Base-by-base conservation (phyloP, 2,797 vertebrate genomes). In the Zalophus californianus region DNA sequence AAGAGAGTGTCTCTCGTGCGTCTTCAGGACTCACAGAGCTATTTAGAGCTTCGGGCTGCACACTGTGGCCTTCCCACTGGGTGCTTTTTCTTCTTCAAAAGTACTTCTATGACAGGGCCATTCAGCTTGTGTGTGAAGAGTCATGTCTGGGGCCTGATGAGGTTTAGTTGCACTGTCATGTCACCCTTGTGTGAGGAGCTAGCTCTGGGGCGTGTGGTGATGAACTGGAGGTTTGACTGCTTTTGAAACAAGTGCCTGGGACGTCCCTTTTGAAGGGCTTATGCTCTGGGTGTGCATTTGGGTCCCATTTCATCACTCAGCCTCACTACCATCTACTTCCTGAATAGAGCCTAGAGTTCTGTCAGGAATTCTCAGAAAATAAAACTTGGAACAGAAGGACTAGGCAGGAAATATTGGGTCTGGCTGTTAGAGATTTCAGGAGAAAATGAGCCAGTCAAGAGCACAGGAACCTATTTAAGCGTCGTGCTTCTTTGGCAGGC, bases 71-170 rank as follows among this genome's bases (percentile, higher is more conserved):
- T 56, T 97, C 52, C 68, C 86, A 13, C 18, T 18, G 64, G 15
- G 50, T 77, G 11, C 73, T 95, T 80, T 96, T 96, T 96, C 7
- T 83, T 94, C 95, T 97, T 97, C 88, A 94, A 68, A 97, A 80
- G 83, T 11, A 91, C 54, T 90, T 86, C 92, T 96, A 86, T 96
- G 58, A 79, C 58, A 94, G 94, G 86, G 86, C 14, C 72, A 58
- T 82, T 96, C 15, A 4, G 16, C 60, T 75, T 78, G 87, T 13
- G 5, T 27, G 14, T 95, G 23, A 95, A 84, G 58, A 54, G 75
- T 9, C 44, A 44, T 3, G 0, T 73, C 41, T 2, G 41, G 72
- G 77, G 32, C 3, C 9, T 68, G 48, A 35, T 29, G 66, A 75
- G 41, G 52, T 8, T 35, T 23, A 7, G 2, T 8, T 25, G 56